phyloP scores from a whole-genome alignment of 1,140 invertebrate species.

The Reticulitermes speratus region DNA sequence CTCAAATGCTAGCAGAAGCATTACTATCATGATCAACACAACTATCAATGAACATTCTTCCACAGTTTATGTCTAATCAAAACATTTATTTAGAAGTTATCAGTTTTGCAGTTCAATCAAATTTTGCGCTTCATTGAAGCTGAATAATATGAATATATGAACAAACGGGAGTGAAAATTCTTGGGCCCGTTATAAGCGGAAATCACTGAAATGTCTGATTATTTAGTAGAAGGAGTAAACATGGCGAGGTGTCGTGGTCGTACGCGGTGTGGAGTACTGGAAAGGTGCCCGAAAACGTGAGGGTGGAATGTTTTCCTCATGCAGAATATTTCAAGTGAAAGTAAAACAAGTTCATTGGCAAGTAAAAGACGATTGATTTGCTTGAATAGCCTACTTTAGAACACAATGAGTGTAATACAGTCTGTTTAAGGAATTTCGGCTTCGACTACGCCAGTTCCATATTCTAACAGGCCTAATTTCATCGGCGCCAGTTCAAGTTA shows the following conservation, averaged over 20 bases:
- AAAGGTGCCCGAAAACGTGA: conserved; percentile 21
- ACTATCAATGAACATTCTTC: neutral
- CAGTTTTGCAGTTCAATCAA: neutral
- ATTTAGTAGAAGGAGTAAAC: conserved; percentile 24
- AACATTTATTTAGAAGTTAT: neutral
- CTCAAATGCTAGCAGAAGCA: neutral
- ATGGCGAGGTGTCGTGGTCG: neutral
- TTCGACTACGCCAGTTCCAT: neutral
- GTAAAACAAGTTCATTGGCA: neutral
- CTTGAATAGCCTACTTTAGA: neutral
- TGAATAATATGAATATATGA: neutral
- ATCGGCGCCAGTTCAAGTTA: neutral
- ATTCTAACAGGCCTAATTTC: neutral
- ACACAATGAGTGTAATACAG: neutral
- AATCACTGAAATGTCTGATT: conserved; percentile 4
- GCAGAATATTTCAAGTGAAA: neutral
- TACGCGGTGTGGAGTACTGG: neutral
- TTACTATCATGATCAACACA: conserved; percentile 13
- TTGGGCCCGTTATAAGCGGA: neutral
- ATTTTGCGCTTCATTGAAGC: neutral
- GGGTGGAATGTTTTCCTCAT: neutral
- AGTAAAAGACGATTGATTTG: neutral
- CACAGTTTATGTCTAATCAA: neutral
- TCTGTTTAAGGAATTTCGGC: neutral
- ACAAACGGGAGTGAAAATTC: neutral